Evolutionary conservation across 2,797 vertebrate species (phyloP).

Genomic region (Capromys pilorides): DNA sequence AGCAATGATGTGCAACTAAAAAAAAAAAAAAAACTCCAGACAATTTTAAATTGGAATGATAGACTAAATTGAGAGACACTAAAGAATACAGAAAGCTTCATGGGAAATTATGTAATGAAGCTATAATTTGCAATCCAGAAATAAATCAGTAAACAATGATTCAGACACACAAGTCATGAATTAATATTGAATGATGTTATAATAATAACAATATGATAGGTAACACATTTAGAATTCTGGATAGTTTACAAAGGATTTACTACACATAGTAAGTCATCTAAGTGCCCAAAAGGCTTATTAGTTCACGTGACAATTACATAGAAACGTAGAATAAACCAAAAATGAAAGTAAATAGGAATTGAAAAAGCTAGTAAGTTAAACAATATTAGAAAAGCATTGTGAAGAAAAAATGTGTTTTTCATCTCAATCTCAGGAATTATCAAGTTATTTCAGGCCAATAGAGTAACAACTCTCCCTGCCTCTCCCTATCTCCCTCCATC

Average conservation of each 20-base stretch:
- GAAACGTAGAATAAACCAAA: constrained; percentile 32
- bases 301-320: background rate
- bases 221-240: background rate
- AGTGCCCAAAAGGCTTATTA: constrained; percentile 1
- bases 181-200: constrained; percentile 46
- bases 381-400: constrained; percentile 35
- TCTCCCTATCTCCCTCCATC: background rate
- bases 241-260: constrained; percentile 25
- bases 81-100: constrained; percentile 37
- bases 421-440: constrained; percentile 43
- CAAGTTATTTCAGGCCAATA: constrained; percentile 37
- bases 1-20: too few relatives aligned
- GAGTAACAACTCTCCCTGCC: background rate
- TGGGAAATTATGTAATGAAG: constrained; percentile 17
- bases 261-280: constrained; percentile 41
- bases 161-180: constrained; percentile 60
- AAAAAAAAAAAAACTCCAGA: background rate
- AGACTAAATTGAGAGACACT: constrained; percentile 51
- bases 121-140: constrained; percentile 53
- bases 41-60: constrained; percentile 44
- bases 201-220: background rate
- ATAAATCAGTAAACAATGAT: constrained; percentile 55
- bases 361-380: constrained; percentile 44
- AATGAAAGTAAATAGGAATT: constrained; percentile 41
- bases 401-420: constrained; percentile 42